Percentiles rank a stretch among this genome's conserved stretches.
Conservation (phyloP, 2,113 vertebrate genomes). For the Colaptes auratus region DNA sequence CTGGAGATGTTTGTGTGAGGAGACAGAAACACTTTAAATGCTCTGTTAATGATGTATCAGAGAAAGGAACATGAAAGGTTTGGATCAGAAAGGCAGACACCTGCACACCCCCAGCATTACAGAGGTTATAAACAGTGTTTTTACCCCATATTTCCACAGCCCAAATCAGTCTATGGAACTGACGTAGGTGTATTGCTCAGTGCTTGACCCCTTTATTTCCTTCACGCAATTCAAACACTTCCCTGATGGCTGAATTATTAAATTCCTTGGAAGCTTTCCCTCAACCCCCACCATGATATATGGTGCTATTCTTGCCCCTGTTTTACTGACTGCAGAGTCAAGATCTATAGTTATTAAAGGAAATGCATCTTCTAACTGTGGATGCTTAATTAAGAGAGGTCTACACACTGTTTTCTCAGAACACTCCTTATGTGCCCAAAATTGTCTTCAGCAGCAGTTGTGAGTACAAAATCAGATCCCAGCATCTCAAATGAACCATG, state of each 20-base stretch:
- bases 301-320: slow-evolving; percentile 42
- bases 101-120: too few species aligned
- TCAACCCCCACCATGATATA: background rate
- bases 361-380: slow-evolving; percentile 50
- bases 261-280: slow-evolving; percentile 34
- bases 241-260: slow-evolving; percentile 18
- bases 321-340: background rate
- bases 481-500: slow-evolving; percentile 67
- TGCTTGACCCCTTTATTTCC: background rate
- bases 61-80: background rate
- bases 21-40: background rate
- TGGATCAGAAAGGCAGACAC: background rate
- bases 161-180: background rate
- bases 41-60: background rate
- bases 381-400: slow-evolving; percentile 52
- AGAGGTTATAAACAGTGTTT: background rate
- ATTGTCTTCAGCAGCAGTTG: slow-evolving; percentile 48
- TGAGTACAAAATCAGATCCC: slow-evolving; percentile 55
- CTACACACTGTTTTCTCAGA: slow-evolving; percentile 53
- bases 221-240: background rate
- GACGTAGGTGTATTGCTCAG: background rate
- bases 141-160: background rate
- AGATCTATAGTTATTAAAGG: slow-evolving; percentile 43
- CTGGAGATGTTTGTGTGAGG: background rate
- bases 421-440: slow-evolving; percentile 45